Conservation (phyloP, 1,140 invertebrate genomes). For the Potamilus streckersoni region DNA sequence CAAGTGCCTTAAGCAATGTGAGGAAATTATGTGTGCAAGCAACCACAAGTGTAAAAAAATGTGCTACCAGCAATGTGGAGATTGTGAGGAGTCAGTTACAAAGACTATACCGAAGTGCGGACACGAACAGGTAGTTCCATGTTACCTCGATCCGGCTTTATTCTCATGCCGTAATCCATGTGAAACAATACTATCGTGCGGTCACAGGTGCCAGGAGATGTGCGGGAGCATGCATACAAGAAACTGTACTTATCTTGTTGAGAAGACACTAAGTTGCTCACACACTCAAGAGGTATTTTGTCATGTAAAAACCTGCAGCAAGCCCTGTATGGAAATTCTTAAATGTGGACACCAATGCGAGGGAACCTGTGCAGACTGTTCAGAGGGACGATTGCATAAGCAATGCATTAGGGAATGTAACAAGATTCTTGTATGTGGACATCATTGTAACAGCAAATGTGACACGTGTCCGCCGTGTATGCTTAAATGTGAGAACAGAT, state of each 20-base stretch:
- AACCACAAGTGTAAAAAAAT: slow-evolving; percentile 47
- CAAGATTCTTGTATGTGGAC: slow-evolving; percentile 64
- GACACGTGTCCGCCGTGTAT: slow-evolving; percentile 74
- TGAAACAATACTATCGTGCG: slow-evolving; percentile 65
- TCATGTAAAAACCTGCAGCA: slow-evolving; percentile 41
- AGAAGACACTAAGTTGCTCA: slow-evolving; percentile 56
- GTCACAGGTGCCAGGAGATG: slow-evolving; percentile 74
- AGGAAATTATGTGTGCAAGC: slow-evolving; percentile 32
- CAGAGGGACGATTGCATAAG: slow-evolving; percentile 74
- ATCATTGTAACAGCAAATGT: slow-evolving; percentile 57
- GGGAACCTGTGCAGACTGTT: slow-evolving; percentile 67
- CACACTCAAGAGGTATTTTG: slow-evolving; percentile 55
- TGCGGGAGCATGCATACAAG: slow-evolving; percentile 74
- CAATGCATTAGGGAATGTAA: slow-evolving; percentile 58
- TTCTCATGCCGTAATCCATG: slow-evolving; percentile 36
- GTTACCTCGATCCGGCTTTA: slow-evolving; percentile 23
- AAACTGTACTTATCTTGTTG: slow-evolving; percentile 32
- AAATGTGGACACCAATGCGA: slow-evolving; percentile 50
- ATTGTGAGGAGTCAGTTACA: slow-evolving; percentile 37
- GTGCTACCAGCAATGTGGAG: slow-evolving; percentile 50
- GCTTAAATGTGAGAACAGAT: slow-evolving; percentile 72
- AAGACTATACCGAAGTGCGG: slow-evolving; percentile 39
- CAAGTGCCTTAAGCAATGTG: slow-evolving; percentile 61
- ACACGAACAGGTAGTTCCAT: slow-evolving; percentile 40
- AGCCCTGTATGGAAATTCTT: slow-evolving; percentile 30